Evolutionary conservation across 2,888 invertebrate genomes (phyloP).

Genomic region (Drosophila algonquin): DNA sequence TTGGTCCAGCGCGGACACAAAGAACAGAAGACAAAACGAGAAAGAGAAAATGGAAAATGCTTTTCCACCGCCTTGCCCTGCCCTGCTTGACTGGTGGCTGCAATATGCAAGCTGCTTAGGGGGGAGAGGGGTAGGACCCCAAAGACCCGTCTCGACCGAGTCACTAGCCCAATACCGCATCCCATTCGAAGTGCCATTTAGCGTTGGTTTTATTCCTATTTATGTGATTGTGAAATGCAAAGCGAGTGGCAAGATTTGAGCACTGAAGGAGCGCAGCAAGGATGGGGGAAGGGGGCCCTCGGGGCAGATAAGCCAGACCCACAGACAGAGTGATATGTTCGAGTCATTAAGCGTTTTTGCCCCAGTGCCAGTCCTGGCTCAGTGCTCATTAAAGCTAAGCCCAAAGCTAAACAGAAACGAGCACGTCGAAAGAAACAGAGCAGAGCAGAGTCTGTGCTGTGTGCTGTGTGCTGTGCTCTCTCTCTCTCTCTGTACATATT

Average conservation of each 20-base stretch:
- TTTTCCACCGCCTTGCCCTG: neutral
- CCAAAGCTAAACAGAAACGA: constrained; percentile 49
- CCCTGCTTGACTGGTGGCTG: neutral
- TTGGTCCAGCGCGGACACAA: constrained; percentile 14
- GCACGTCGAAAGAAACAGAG: constrained; percentile 24
- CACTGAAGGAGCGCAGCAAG: constrained; percentile 15
- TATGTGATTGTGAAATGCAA: constrained; percentile 72
- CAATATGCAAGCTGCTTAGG: constrained; percentile 15
- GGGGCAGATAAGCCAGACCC: constrained; percentile 51
- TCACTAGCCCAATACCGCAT: constrained; percentile 20
- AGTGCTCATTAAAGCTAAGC: constrained; percentile 64
- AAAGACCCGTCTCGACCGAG: neutral
- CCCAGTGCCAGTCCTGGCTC: constrained; percentile 12
- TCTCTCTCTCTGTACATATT: constrained; percentile 40
- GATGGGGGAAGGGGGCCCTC: constrained; percentile 20
- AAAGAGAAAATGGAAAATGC: constrained; percentile 25
- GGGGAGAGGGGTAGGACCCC: neutral
- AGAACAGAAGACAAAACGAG: constrained; percentile 22
- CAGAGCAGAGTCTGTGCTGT: neutral
- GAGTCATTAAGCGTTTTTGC: constrained; percentile 66
- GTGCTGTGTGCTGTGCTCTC: neutral
- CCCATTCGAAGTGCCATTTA: constrained; percentile 42
- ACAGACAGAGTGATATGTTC: constrained; percentile 57
- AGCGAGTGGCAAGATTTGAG: constrained; percentile 50
- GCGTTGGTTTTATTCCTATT: constrained; percentile 66